Conservation (phyloP, 2,113 vertebrate species). For the Rana temporaria region DNA sequence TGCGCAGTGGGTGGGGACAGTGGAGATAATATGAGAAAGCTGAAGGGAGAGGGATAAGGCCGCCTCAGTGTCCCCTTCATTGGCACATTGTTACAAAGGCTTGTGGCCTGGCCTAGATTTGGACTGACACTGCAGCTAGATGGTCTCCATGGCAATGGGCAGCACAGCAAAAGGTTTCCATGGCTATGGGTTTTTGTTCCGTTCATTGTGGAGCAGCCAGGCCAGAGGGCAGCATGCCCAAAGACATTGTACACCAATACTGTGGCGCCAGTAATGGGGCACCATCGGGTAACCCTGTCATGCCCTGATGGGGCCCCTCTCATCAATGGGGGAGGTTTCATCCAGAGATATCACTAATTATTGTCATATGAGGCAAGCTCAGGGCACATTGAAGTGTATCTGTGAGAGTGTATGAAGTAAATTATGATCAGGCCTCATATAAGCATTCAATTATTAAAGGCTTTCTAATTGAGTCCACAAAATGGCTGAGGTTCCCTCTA, state of each 20-base stretch:
- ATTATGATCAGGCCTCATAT: no score
- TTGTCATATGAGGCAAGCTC: not conserved
- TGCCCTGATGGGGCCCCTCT: not conserved
- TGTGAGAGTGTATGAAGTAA: not conserved
- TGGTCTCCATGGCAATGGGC: conserved; percentile 27
- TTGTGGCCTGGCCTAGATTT: conserved; percentile 41
- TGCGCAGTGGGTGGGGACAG: not conserved
- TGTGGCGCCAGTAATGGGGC: not conserved
- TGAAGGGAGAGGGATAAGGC: not conserved
- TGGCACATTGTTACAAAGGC: conserved; percentile 6
- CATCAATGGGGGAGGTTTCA: no score
- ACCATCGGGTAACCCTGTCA: not conserved
- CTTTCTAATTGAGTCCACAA: no score
- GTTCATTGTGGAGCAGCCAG: not conserved
- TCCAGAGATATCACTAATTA: not conserved
- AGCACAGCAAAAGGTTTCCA: not conserved
- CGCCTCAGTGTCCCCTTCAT: not conserved
- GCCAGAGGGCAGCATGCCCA: no score
- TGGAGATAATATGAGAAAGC: not conserved
- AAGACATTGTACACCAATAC: no score
- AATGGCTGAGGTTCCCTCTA: no score
- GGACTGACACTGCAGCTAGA: not conserved
- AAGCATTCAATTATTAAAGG: no score
- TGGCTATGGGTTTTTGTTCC: not conserved
- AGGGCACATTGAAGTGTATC: not conserved